Evolutionary conservation across 2,888 invertebrate genomes (phyloP).

Genomic region (Drosophila stalkeri): DNA sequence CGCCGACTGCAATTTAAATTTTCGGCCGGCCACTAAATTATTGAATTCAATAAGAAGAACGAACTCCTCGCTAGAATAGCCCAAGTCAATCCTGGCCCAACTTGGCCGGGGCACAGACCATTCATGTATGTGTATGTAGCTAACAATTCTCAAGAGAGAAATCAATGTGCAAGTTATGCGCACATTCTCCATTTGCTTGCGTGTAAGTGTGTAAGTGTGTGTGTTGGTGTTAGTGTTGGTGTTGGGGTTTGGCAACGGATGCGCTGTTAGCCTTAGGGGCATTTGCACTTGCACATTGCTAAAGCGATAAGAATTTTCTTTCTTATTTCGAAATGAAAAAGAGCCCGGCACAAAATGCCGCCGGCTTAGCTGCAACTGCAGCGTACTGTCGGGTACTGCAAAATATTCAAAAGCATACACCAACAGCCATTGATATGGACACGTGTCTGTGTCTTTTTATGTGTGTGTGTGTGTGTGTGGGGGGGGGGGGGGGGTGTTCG

Average conservation of each 20-base stretch:
- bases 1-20: conserved; percentile 73
- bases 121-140: conserved; percentile 18
- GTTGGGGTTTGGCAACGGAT: conserved; percentile 46
- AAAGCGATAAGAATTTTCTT: conserved; percentile 79
- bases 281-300: conserved; percentile 74
- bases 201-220: conserved; percentile 7
- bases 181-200: conserved; percentile 57
- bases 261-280: conserved; percentile 70
- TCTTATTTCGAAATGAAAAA: conserved; percentile 79
- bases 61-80: not conserved
- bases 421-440: conserved; percentile 74
- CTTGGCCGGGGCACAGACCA: conserved; percentile 24
- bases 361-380: conserved; percentile 59
- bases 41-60: conserved; percentile 77
- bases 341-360: conserved; percentile 71
- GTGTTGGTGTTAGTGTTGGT: conserved; percentile 8
- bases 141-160: conserved; percentile 65
- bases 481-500: conserved; percentile 26
- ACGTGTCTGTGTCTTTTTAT: conserved; percentile 50
- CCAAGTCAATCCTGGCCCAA: conserved; percentile 20
- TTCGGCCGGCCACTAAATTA: conserved; percentile 73
- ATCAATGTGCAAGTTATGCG: conserved; percentile 80
- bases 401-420: conserved; percentile 73
- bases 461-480: conserved; percentile 22
- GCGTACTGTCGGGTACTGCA: conserved; percentile 33